Evolutionary conservation across 2,888 invertebrate species (phyloP), one percentile per base, ranked within the genome.

Genomic region (Glyphotaelius pellucidus): DNA sequence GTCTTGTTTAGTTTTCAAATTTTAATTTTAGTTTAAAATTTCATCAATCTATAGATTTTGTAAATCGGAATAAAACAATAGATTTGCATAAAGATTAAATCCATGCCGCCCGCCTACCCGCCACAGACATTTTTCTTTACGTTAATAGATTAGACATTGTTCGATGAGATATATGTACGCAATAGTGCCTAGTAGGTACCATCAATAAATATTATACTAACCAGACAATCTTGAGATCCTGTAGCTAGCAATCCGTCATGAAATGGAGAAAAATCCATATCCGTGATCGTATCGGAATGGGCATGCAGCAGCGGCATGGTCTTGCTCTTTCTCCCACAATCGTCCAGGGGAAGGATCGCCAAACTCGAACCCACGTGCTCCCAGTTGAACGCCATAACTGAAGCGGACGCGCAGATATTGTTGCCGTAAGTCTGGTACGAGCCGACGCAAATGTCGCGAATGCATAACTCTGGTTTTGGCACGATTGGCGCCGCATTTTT

Each of bases 401-500:
- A 97, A 30, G 98, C 98, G 12, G 99, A 99, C 38, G 99, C 98
- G 94, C 98, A 97, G 94, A 99, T 99, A 95, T 99, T 99, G 95
- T 99, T 99, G 92, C 99, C 99, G 96, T 98, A 99, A 31, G 99
- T 99, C 95, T 98, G 98, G 95, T 99, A 98, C 67, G 98, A 98
- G 47, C 99, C 99, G 92, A 99, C 98, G 94, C 98, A 98, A 94
- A 99, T 97, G 95, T 99, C 99, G 94, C 98, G 97, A 94, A 98
- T 97, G 96, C 98, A 98, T 94, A 98, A 98, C 96, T 99, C 99
- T 92, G 99, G 98, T 95, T 99, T 99, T 80, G 99, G 99, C 94
- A 99, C 98, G 94, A 99, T 99, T 84, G 99, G 99, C 94, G 98
- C 98, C 93, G 99, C 99, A 97, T 99, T 99, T 97, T 99, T 99